Percentiles rank a stretch among this genome's conserved stretches.
Conservation (phyloP, 2,113 vertebrate genomes). For the Amphiprion ocellaris region DNA sequence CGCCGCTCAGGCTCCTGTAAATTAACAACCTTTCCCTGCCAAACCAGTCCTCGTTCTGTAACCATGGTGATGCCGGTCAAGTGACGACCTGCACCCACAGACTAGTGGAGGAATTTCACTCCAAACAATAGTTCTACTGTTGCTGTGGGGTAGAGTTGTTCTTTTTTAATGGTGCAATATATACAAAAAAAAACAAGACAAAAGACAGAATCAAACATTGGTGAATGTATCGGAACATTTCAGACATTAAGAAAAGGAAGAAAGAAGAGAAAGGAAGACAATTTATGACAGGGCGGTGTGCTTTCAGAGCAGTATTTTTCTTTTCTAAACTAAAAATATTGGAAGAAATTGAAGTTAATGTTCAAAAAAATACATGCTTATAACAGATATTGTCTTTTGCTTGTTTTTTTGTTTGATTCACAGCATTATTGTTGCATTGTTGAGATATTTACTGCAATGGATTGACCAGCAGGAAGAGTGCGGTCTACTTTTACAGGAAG, state of each 20-base stretch:
- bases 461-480: background rate
- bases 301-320: background rate
- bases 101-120: conserved; percentile 68
- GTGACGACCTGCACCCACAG: conserved; percentile 63
- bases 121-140: conserved; percentile 76
- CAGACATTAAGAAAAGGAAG: background rate
- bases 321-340: background rate
- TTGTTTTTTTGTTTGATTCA: background rate
- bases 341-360: too few relatives aligned
- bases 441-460: background rate
- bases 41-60: conserved; percentile 62
- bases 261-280: background rate
- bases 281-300: too few relatives aligned
- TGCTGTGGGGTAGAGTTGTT: conserved; percentile 24
- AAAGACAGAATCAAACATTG: too few relatives aligned
- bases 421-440: background rate
- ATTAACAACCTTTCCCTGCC: conserved; percentile 70
- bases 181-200: background rate
- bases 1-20: conserved; percentile 60
- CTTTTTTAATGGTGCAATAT: background rate
- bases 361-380: too few relatives aligned
- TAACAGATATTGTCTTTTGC: background rate
- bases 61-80: conserved; percentile 79
- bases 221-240: background rate
- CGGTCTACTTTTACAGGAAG: background rate